Evolutionary conservation across 2,888 invertebrate genomes (phyloP).

Genomic region (Zele albiditarsus): DNA sequence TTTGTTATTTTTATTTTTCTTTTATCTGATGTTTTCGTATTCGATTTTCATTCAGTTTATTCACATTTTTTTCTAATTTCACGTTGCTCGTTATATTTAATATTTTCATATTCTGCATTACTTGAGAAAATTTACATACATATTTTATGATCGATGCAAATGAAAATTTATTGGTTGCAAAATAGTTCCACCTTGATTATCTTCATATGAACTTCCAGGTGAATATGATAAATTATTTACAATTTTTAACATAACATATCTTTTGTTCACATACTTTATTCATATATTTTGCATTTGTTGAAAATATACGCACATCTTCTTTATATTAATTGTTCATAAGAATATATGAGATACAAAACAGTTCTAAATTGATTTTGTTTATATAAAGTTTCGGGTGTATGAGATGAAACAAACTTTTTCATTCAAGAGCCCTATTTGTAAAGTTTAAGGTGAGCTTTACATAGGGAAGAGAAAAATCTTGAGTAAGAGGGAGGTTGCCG

Average conservation of each 20-base stretch:
- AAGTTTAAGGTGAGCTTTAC: slow-evolving; percentile 9
- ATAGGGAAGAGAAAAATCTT: neutral
- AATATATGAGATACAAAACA: neutral
- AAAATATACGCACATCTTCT: too few species aligned
- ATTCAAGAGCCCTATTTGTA: neutral
- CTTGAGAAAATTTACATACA: too few species aligned
- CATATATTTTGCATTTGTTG: too few species aligned
- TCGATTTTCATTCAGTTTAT: neutral
- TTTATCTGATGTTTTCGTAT: neutral
- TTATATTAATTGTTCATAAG: neutral
- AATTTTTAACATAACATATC: too few species aligned
- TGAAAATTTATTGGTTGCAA: too few species aligned
- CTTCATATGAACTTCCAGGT: too few species aligned
- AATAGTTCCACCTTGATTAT: too few species aligned
- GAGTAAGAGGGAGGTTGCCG: too few species aligned
- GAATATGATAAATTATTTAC: too few species aligned
- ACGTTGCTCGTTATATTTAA: neutral
- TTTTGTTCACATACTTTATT: too few species aligned
- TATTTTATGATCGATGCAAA: too few species aligned
- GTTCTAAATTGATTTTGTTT: neutral
- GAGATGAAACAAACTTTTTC: slow-evolving; percentile 12
- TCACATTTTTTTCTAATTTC: neutral
- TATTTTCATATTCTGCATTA: too few species aligned
- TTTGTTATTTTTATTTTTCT: neutral
- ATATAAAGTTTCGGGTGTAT: neutral